phyloP scores from a whole-genome alignment of 2,888 invertebrate species.

The Ennomos fuscantarius region DNA sequence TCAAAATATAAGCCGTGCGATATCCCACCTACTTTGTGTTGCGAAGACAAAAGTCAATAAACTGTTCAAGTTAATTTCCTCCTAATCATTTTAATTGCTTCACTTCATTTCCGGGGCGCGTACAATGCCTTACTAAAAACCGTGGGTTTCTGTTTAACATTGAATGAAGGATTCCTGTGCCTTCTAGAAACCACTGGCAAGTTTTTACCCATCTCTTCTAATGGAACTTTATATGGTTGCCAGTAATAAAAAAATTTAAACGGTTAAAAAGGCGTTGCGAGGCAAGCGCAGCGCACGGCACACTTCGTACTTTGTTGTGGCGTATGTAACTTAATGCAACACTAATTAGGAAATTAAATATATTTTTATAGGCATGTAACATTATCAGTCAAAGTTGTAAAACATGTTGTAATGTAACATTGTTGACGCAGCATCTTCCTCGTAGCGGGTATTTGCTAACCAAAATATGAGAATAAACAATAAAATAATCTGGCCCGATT shows the following conservation, averaged over 20 bases:
- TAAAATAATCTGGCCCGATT: conserved; percentile 43
- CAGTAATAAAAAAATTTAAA: conserved; percentile 7
- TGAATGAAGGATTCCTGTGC: conserved; percentile 40
- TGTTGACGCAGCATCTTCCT: conserved; percentile 17
- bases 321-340: no score
- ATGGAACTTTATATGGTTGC: conserved; percentile 33
- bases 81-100: conserved; percentile 42
- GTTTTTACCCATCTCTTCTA: conserved; percentile 34
- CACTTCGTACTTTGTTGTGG: no score
- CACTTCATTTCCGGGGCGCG: conserved; percentile 41
- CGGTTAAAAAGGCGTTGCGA: no score
- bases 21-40: conserved; percentile 12
- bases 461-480: conserved; percentile 37
- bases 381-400: neutral
- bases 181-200: conserved; percentile 33
- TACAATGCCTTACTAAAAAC: conserved; percentile 56
- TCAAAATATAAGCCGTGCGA: conserved; percentile 14
- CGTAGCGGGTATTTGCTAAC: conserved; percentile 31
- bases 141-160: conserved; percentile 48
- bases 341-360: conserved; percentile 8
- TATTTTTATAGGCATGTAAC: neutral
- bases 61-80: conserved; percentile 38
- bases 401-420: conserved; percentile 20
- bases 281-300: no score
- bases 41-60: conserved; percentile 22